Evolutionary conservation across 2,797 vertebrate genomes (phyloP), one percentile per base, ranked within the genome.

Genomic region (Mus spretus): DNA sequence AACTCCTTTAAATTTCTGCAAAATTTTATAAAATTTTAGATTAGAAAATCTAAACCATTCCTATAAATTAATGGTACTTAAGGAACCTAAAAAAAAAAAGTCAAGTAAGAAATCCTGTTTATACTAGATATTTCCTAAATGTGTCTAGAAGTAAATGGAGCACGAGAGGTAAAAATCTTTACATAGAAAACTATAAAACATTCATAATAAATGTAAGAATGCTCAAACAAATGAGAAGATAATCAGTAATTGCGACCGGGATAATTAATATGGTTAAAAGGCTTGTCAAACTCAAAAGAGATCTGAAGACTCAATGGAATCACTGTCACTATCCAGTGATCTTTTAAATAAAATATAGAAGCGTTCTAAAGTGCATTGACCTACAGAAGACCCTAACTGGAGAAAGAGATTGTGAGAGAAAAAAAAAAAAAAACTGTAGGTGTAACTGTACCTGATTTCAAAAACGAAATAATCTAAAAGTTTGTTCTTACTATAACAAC

Each of bases 81-180:
- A 65, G 47, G 34, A 55, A 70, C 44, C n/a, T 65, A 20, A 28
- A 87, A 55, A 53, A 55, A 53, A 55, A 55, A 91, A 72, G 0
- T 9, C 24, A 61, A 80, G 10, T 61, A 67, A 81, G 28, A 13
- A 61, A 82, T 88, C 5, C 15, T 17, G 28, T 61, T 70, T 63
- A 40, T 9, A 47, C 9, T 65, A 61, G 5, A 40, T 47, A 44
- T 3, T 65, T n/a, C 8, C 53, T 90, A 24, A 28, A 79, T 17
- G 31, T 70, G 47, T n/a, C n/a, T 67, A 82, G 24, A 55, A 90
- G n/a, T 93, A 90, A 90, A 81, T 57, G 34, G 74, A 86, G 65
- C 14, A 31, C 86, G 65, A 3, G 37, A 37, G 6, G 19, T 75
- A 44, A 67, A 81, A 81, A 59, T 82, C 0, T 70, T 1, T 50